Evolutionary conservation across 2,888 invertebrate species (phyloP), one percentile per base, ranked within the genome.

Genomic region (Parelbella ahira): DNA sequence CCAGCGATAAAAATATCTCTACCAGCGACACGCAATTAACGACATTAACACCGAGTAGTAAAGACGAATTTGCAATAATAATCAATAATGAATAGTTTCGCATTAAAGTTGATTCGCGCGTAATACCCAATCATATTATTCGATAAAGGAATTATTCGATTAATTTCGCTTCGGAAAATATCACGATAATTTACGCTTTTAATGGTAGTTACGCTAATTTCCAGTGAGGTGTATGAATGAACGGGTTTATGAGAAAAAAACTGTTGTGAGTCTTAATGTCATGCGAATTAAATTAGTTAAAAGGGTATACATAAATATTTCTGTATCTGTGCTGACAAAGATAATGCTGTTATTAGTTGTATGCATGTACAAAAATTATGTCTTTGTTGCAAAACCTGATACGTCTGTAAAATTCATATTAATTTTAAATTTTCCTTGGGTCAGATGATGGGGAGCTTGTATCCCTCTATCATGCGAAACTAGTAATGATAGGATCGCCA

Each of bases 61-160:
- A 37, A 46, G 44, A 8, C 23, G 33, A 46, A 38, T 54, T 39
- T 47, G 23, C 27, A 8, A 34, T 45, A 43, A 30, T 24, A 20
- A 11, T 8, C 23, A 28, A 42, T 52, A 60, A 63, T 60, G 53
- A 56, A 60, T 63, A 60, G 64, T 56, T 58, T 51, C 56, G 48
- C 54, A 60, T 60, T 58, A 60, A 62, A 54, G 38, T 54, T 54
- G 61, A 60, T 61, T 54, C 53, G 55, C 56, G 53, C 56, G 57
- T 60, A 63, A 60, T 59, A 65, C 51, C 60, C 63, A 54, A 56
- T 57, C 57, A 54, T 56, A 53, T 54, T 52, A 44, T 48, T 54
- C 54, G 50, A 52, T 51, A 52, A 51, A 53, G 51, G 47, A 51
- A 50, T 50, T 52, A 51, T 54, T 53, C 52, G 52, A 56, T 56